Evolutionary conservation across 2,888 invertebrate genomes (phyloP).

Genomic region (Orthonevra nobilis): DNA sequence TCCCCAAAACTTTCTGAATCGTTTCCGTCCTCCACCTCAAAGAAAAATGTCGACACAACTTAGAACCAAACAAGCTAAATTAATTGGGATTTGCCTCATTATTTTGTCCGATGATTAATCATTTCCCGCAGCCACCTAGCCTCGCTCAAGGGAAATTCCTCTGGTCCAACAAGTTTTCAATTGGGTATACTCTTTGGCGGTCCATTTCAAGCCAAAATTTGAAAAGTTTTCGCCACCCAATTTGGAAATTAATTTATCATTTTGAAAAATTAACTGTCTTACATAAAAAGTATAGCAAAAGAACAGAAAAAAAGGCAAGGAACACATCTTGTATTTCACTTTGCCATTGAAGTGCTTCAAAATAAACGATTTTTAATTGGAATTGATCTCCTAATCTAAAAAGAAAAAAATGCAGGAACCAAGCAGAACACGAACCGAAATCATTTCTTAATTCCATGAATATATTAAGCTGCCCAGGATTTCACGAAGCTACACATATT

Average conservation of each 20-base stretch:
- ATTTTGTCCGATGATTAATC: conserved; percentile 54
- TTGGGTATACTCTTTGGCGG: neutral
- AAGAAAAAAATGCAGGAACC: too few species aligned
- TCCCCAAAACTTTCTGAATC: conserved; percentile 21
- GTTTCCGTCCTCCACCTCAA: neutral
- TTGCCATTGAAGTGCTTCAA: conserved; percentile 24
- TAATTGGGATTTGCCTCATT: conserved; percentile 56
- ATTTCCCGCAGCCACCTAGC: conserved; percentile 16
- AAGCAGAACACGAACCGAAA: conserved; percentile 2
- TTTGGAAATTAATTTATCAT: conserved; percentile 74
- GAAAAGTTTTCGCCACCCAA: conserved; percentile 63
- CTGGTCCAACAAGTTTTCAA: conserved; percentile 26
- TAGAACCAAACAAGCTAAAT: conserved; percentile 35
- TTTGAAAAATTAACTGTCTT: conserved; percentile 67
- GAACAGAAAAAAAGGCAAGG: neutral
- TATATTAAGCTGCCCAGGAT: conserved; percentile 37
- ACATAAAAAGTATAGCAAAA: conserved; percentile 8
- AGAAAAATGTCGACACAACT: conserved; percentile 37
- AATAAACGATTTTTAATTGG: conserved; percentile 64
- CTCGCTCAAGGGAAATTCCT: conserved; percentile 34
- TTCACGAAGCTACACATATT: conserved; percentile 43
- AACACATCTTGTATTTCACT: conserved; percentile 15
- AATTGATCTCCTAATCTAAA: conserved; percentile 14
- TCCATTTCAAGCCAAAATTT: conserved; percentile 15
- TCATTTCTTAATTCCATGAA: conserved; percentile 35